phyloP scores from a whole-genome alignment of 1,140 invertebrate genomes.

The Aphidius gifuensis region DNA sequence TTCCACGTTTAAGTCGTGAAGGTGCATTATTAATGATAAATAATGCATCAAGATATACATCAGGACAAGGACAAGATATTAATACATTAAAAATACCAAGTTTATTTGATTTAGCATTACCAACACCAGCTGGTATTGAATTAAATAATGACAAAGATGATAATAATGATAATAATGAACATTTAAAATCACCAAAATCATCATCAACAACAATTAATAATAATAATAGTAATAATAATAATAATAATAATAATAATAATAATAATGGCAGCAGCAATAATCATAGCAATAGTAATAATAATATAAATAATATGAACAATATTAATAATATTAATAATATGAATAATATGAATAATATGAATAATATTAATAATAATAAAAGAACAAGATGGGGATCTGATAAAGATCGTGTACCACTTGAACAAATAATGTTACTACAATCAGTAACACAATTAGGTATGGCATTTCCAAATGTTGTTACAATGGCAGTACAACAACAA shows the following conservation, averaged over 20 bases:
- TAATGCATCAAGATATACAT: slow-evolving; percentile 58
- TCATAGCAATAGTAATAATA: background rate
- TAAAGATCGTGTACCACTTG: slow-evolving; percentile 50
- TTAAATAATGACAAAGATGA: slow-evolving; percentile 39
- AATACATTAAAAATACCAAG: slow-evolving; percentile 49
- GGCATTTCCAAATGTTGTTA: slow-evolving; percentile 42
- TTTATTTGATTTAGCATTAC: slow-evolving; percentile 46
- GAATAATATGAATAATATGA: slow-evolving; percentile 19
- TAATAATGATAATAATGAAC: background rate
- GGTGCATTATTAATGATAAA: slow-evolving; percentile 70
- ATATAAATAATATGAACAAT: slow-evolving; percentile 19
- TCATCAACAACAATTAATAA: no score
- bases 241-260: background rate
- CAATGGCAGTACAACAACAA: slow-evolving; percentile 42
- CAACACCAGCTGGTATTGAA: slow-evolving; percentile 30
- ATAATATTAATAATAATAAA: slow-evolving; percentile 46
- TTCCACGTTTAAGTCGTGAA: slow-evolving; percentile 75
- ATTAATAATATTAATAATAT: background rate
- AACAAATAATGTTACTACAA: slow-evolving; percentile 51
- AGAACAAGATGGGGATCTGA: slow-evolving; percentile 54
- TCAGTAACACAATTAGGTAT: slow-evolving; percentile 46
- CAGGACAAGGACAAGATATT: slow-evolving; percentile 57
- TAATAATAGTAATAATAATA: background rate
- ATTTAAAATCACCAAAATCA: background rate
- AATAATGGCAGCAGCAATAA: background rate